phyloP scores from a whole-genome alignment of 2,113 vertebrate genomes.

The Danionella cerebrum region DNA sequence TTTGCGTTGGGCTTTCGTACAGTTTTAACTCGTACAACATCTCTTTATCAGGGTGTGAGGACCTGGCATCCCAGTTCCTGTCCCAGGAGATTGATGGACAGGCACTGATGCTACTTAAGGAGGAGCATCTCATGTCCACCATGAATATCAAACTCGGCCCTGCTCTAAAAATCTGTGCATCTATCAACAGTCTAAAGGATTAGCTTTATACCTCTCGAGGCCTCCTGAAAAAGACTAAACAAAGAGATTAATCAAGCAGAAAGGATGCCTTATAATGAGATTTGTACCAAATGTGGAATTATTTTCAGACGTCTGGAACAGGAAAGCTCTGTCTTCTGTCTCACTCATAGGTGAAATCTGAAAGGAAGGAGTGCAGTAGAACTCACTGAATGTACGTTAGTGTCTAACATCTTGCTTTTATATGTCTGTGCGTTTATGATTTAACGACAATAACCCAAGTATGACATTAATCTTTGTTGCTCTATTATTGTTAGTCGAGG shows the following conservation, averaged over 20 bases:
- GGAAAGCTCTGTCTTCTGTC: too few relatives aligned
- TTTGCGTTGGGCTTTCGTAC: not conserved
- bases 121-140: slow-evolving; percentile 97
- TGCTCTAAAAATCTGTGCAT: slow-evolving; percentile 97
- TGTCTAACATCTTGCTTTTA: not conserved
- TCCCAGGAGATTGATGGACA: slow-evolving; percentile 98
- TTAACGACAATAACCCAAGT: slow-evolving; percentile 23
- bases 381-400: not conserved
- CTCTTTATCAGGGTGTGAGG: slow-evolving; percentile 87
- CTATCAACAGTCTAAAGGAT: slow-evolving; percentile 93
- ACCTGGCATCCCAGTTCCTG: slow-evolving; percentile 88
- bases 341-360: too few relatives aligned
- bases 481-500: slow-evolving; percentile 32
- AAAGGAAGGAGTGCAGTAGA: too few relatives aligned
- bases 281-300: too few relatives aligned
- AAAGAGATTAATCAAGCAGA: too few relatives aligned
- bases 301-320: too few relatives aligned
- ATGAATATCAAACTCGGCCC: slow-evolving; percentile 98
- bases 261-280: too few relatives aligned
- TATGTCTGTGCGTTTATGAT: not conserved
- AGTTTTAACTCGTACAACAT: too few relatives aligned
- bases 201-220: slow-evolving; percentile 33
- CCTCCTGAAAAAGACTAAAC: not conserved
- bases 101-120: slow-evolving; percentile 87
- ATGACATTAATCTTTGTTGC: slow-evolving; percentile 33